Evolutionary conservation across 2,113 vertebrate genomes (phyloP).

Genomic region (Chaetops frenatus): DNA sequence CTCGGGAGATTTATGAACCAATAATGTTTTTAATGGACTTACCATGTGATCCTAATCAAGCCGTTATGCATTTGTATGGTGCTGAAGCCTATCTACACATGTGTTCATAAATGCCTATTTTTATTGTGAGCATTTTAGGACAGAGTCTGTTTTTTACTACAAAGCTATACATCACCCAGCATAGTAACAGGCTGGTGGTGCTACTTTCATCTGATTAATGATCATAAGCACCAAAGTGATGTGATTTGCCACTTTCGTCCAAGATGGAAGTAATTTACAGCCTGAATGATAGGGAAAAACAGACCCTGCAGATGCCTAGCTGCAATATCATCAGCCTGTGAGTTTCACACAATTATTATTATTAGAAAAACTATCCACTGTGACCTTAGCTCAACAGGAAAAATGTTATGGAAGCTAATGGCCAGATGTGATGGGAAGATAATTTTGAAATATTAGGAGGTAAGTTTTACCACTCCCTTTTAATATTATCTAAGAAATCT

Average conservation of each 20-base stretch:
- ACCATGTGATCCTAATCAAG: not conserved
- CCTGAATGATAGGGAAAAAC: not conserved
- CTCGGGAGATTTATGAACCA: not conserved
- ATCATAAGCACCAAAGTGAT: constrained; percentile 18
- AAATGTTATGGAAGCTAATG: not conserved
- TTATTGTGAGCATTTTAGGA: not conserved
- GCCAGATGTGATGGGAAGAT: not conserved
- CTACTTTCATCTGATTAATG: constrained; percentile 18
- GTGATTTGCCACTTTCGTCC: constrained; percentile 25
- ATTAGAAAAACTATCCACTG: not conserved
- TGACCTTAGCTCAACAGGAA: not conserved
- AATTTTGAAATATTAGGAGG: not conserved
- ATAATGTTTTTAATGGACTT: not conserved
- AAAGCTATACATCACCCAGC: constrained; percentile 8
- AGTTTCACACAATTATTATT: not conserved
- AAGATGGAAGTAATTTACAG: constrained; percentile 36
- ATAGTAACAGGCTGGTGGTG: not conserved
- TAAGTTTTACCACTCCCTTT: not conserved
- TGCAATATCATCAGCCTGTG: not conserved
- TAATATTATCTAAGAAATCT: not conserved
- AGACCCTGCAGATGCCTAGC: not conserved
- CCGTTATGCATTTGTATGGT: not conserved
- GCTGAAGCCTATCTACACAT: not conserved
- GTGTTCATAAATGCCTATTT: not conserved
- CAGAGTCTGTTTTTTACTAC: not conserved